Percentiles rank a stretch among this genome's conserved stretches.
Evolutionary conservation across 2,113 vertebrate species (phyloP).

Genomic region (Himantopus leucocephalus): DNA sequence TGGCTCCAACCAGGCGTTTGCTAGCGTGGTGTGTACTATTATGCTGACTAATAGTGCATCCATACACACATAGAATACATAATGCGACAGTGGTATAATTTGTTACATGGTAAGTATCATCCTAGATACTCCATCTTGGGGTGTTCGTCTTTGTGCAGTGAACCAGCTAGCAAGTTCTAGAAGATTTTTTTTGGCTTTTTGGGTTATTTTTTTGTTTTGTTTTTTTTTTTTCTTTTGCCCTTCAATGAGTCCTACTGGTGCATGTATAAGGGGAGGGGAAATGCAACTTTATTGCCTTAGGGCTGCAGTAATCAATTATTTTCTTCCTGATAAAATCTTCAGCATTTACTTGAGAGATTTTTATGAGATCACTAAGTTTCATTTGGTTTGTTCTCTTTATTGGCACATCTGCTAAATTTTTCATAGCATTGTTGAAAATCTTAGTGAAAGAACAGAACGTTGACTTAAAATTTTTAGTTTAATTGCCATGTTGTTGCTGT

Average conservation of each 20-base stretch:
- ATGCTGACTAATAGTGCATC: conserved; percentile 75
- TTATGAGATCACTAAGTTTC: conserved; percentile 22
- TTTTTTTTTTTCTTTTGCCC: conserved; percentile 57
- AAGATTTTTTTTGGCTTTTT: conserved; percentile 66
- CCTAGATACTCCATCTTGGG: conserved; percentile 81
- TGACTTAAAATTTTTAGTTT: neutral
- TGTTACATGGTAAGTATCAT: conserved; percentile 75
- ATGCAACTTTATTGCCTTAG: conserved; percentile 49
- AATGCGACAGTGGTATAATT: conserved; percentile 73
- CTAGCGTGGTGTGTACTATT: conserved; percentile 93
- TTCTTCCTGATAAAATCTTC: conserved; percentile 42
- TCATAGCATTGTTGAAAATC: neutral
- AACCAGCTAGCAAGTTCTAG: conserved; percentile 77
- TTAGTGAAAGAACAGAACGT: neutral
- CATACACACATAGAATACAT: conserved; percentile 75
- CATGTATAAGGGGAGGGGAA: conserved; percentile 69
- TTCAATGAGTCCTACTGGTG: conserved; percentile 80
- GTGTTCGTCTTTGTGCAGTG: conserved; percentile 78
- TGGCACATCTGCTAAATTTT: conserved; percentile 48
- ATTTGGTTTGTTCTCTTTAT: conserved; percentile 22
- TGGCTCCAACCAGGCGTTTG: conserved; percentile 93
- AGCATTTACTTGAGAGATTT: neutral
- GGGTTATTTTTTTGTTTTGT: conserved; percentile 17
- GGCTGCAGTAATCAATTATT: conserved; percentile 51
- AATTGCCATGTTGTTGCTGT: neutral